Evolutionary conservation across 2,797 vertebrate genomes (phyloP).

Genomic region (Oophaga sylvatica): DNA sequence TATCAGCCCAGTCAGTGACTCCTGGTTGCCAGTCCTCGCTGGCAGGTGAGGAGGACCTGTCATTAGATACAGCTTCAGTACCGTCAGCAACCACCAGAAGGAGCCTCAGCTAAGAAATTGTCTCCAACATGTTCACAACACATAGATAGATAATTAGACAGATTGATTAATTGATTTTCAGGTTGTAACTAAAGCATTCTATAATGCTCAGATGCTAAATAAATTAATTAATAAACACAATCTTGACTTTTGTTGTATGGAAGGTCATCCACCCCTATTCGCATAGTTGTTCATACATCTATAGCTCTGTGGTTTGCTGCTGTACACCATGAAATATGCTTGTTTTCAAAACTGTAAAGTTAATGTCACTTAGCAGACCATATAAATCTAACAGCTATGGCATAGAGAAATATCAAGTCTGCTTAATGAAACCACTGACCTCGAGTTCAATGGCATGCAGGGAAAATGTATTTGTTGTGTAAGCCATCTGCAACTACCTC

Average conservation of each 20-base stretch:
- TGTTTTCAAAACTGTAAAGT: conserved; percentile 31
- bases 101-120: no score
- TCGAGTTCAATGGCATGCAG: conserved; percentile 42
- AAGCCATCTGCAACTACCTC: background rate
- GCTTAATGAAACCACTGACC: conserved; percentile 55
- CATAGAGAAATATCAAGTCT: conserved; percentile 45
- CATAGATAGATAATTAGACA: no score
- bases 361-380: conserved; percentile 7
- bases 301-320: background rate
- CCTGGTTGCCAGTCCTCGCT: no score
- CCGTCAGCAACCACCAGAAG: no score
- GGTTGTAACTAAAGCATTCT: no score
- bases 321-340: conserved; percentile 14
- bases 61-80: no score
- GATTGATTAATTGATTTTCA: no score
- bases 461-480: conserved; percentile 20
- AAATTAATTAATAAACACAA: background rate
- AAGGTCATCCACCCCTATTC: background rate
- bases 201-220: no score
- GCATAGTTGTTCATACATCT: background rate
- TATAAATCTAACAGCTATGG: conserved; percentile 41
- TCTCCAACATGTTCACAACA: no score
- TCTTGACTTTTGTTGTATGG: background rate
- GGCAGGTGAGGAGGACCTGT: no score
- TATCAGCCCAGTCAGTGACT: no score